Base-by-base conservation (phyloP, 2,797 vertebrate species). In the Enteromius unitaeniatus region DNA sequence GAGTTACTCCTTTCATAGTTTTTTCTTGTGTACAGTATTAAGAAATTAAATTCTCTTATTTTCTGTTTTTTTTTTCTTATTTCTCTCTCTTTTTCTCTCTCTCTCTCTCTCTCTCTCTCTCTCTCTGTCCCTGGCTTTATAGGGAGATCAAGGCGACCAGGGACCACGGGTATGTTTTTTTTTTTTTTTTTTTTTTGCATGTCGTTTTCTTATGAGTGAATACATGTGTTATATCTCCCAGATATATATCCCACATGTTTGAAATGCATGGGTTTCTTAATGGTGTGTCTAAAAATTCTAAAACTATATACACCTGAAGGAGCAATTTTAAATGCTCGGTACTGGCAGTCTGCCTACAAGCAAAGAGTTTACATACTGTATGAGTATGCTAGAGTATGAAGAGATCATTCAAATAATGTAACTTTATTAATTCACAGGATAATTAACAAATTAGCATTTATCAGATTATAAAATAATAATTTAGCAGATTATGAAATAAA, bases 61-160 rank as follows among this genome's bases (percentile, higher is more conserved):
- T 40, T 9, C 7, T 40, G 40, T 40, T 7, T 37, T 37, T 8
- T 37, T 1, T 34, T 34, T 34, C 3, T 3, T 37, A 1, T 10
- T 9, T 42, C 40, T 42, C 40, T 42, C 40, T 42, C 37, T 40
- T 1, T 9, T 8, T 74, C 70, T 51, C 85, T 92, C 92, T 91
- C 91, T 91, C 93, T 42, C 40, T 42, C 40, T 42, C 40, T 42
- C 40, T 42, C 42, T 45, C 42, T 45, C 42, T 45, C 42, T 45
- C 42, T 45, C 42, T 75, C 65, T 51, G 84, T 92, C 92, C 90
- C 91, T 91, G 93, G 76, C 94, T 94, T 94, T 93, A 84, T 95
- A 99, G 98, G 98, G 98, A 92, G 98, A 99, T 96, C 97, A 99
- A 96, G 98, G 98, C 87, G 97, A 99, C 94, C 97, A 99, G 93